Percentiles rank a stretch among this genome's conserved stretches.
Conservation (phyloP, 2,797 vertebrate species). For the Lacerta agilis region DNA sequence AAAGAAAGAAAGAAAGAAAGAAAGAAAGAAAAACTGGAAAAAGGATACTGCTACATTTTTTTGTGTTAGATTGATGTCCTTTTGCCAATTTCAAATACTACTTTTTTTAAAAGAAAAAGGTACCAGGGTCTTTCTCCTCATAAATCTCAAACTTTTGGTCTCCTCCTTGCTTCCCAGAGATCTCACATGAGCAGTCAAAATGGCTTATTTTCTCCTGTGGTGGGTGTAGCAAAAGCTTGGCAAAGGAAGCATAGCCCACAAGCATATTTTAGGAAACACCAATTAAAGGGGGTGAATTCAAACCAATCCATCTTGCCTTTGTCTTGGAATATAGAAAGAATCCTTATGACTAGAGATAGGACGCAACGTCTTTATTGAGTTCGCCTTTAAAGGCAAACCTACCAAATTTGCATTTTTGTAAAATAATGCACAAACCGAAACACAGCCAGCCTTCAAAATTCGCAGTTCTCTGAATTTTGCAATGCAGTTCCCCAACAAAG, state of each 20-base stretch:
- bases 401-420: no score
- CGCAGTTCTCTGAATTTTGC: no score
- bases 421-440: no score
- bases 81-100: neutral
- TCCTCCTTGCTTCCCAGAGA: neutral
- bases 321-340: neutral
- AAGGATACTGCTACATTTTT: no score
- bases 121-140: neutral
- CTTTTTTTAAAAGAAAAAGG: no score
- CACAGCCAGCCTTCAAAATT: no score
- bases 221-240: neutral
- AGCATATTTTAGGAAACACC: slow-evolving; percentile 21
- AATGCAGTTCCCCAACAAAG: no score
- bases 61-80: neutral
- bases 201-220: neutral
- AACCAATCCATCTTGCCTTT: neutral
- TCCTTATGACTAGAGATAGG: neutral
- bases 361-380: no score
- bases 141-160: neutral
- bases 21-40: no score
- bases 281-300: slow-evolving; percentile 24
- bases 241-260: neutral
- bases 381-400: no score
- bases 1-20: no score
- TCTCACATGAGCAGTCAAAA: neutral